Percentiles rank a stretch among this genome's conserved stretches.
These are phyloP conservation scores for Oreotrochilus melanogaster DNA, from an alignment of 2,113 vertebrate genomes.

Conservation along the genomic window DNA sequence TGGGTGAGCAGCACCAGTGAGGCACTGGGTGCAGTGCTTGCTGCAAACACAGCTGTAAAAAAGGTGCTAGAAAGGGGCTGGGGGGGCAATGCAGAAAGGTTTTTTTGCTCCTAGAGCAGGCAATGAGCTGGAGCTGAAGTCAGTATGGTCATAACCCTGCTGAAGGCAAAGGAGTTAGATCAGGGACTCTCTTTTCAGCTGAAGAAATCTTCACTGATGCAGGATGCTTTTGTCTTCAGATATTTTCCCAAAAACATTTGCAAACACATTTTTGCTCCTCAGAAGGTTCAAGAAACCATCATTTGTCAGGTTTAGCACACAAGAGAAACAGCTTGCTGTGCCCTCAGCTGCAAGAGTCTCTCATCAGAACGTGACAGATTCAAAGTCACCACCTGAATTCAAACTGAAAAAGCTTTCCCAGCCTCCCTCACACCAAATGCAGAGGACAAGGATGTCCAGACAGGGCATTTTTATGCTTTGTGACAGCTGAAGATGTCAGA, in stretches of 20 bases:
- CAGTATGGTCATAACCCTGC: neutral
- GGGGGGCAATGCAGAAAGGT: fast-evolving
- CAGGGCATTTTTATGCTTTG: fast-evolving
- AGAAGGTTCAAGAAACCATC: neutral
- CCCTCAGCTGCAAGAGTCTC: neutral
- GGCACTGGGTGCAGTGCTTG: fast-evolving
- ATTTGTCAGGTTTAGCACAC: neutral
- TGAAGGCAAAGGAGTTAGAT: neutral
- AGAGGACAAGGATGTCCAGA: neutral
- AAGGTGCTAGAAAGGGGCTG: fast-evolving
- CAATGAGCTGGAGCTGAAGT: neutral
- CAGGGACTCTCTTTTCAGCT: neutral
- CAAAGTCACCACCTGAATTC: neutral
- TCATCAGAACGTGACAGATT: neutral
- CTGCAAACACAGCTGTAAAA: fast-evolving
- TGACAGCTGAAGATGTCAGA: neutral
- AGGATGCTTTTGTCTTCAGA: neutral
- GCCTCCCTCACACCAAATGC: neutral
- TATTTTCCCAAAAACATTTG: neutral
- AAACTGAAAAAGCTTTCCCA: neutral
- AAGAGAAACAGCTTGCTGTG: neutral
- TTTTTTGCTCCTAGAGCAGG: neutral
- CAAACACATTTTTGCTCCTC: neutral
- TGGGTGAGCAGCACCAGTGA: neutral
- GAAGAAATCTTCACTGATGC: neutral